These are phyloP conservation scores for Python bivittatus DNA, from an alignment of 2,113 vertebrate genomes.

Conservation along the genomic window DNA sequence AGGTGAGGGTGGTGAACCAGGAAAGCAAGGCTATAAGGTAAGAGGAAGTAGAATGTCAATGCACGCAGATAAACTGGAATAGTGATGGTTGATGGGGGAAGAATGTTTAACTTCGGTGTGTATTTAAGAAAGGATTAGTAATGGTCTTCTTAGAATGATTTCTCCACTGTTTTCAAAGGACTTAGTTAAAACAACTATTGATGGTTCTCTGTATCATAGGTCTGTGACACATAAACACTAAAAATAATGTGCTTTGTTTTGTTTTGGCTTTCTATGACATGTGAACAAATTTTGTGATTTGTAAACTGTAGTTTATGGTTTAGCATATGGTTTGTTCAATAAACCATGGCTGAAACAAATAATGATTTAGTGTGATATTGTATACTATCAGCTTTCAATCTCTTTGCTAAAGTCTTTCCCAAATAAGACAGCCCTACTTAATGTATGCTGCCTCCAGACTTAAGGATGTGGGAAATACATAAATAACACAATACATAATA, in stretches of 20 bases:
- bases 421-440: neutral
- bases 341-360: neutral
- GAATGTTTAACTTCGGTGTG: constrained; percentile 3
- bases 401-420: neutral
- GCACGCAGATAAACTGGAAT: neutral
- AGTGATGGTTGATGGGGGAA: neutral
- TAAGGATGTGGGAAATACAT: neutral
- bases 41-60: constrained; percentile 35
- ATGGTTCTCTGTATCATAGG: neutral
- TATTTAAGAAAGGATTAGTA: neutral
- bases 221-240: neutral
- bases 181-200: neutral
- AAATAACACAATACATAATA: no score
- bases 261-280: neutral
- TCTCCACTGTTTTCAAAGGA: neutral
- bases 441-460: neutral
- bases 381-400: neutral
- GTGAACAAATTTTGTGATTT: neutral
- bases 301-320: neutral
- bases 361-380: neutral
- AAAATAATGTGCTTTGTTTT: neutral
- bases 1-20: constrained; percentile 92
- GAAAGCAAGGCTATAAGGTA: constrained; percentile 98
- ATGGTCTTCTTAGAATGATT: neutral
- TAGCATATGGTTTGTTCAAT: neutral